Conservation (phyloP, 1,140 invertebrate species). For the Drosophila punjabiensis region DNA sequence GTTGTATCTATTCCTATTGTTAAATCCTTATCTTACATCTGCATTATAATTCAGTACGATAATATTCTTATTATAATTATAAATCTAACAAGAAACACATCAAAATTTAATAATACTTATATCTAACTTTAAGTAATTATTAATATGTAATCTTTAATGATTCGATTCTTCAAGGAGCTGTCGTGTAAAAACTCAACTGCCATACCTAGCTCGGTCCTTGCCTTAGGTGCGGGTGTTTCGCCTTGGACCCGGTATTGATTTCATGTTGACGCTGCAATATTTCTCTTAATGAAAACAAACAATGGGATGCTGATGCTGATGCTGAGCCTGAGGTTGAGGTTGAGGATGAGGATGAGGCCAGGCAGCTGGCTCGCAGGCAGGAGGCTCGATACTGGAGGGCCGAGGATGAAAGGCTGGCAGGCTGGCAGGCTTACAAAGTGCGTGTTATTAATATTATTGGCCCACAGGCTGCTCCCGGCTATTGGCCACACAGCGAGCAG, state of each 20-base stretch:
- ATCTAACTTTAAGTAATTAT: neutral
- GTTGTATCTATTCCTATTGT: neutral
- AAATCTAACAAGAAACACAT: neutral
- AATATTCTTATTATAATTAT: neutral
- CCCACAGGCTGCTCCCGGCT: slow-evolving; percentile 68
- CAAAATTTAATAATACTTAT: neutral
- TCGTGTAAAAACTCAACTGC: neutral
- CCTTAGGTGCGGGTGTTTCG: slow-evolving; percentile 70
- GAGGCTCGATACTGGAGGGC: slow-evolving; percentile 39
- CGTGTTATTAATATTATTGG: slow-evolving; percentile 84
- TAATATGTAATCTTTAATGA: neutral
- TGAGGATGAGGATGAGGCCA: slow-evolving; percentile 20
- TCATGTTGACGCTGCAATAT: slow-evolving; percentile 84
- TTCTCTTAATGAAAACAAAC: slow-evolving; percentile 84
- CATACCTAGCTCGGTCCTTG: slow-evolving; percentile 33
- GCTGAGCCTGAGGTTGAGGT: slow-evolving; percentile 7
- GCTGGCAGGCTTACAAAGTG: slow-evolving; percentile 66
- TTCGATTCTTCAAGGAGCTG: neutral
- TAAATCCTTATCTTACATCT: too few species aligned
- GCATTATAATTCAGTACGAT: too few species aligned
- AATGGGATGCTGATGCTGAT: slow-evolving; percentile 49
- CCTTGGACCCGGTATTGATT: slow-evolving; percentile 81
- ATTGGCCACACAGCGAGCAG: slow-evolving; percentile 64
- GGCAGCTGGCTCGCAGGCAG: slow-evolving; percentile 51
- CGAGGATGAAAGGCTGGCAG: slow-evolving; percentile 4